A percentile compares a stretch with the other conserved stretches of the same genome.
phyloP scores from a whole-genome alignment of 2,888 invertebrate genomes.

The Pimpla rufipes region DNA sequence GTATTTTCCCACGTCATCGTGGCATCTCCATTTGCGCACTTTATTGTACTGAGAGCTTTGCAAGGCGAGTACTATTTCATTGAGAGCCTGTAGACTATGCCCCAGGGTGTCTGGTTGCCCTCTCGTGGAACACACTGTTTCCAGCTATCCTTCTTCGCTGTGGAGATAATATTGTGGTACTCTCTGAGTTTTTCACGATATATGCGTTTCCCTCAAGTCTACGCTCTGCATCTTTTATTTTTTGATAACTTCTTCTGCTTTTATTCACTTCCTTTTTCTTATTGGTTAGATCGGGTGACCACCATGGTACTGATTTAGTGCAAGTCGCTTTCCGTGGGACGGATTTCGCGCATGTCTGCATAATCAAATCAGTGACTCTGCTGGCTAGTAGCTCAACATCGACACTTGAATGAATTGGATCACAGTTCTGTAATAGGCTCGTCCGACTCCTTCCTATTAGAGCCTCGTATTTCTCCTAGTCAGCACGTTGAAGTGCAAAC shows the following conservation, averaged over 20 bases:
- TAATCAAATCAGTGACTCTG: not conserved
- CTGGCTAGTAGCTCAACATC: not conserved
- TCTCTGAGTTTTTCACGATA: not conserved
- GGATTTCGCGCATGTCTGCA: not conserved
- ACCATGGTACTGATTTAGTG: not conserved
- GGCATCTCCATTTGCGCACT: not conserved
- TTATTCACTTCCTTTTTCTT: not conserved
- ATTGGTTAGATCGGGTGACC: not conserved
- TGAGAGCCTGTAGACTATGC: not conserved
- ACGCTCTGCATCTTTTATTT: not conserved
- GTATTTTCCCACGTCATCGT: slow-evolving; percentile 4
- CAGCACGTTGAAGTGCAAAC: not conserved
- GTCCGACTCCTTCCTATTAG: not conserved
- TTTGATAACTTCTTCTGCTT: not conserved
- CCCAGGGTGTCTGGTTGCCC: slow-evolving; percentile 30
- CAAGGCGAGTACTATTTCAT: not conserved
- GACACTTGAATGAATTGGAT: not conserved
- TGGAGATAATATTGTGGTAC: not conserved
- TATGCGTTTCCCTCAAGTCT: not conserved
- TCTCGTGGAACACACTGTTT: not conserved
- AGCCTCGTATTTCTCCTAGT: not conserved
- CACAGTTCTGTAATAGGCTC: not conserved
- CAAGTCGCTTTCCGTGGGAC: not conserved
- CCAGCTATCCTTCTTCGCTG: not conserved
- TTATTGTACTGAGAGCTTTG: not conserved